Percentiles rank a stretch among this genome's conserved stretches.
These are phyloP conservation scores for Nomada fabriciana DNA, from an alignment of 2,888 invertebrate species.

Conservation along the genomic window DNA sequence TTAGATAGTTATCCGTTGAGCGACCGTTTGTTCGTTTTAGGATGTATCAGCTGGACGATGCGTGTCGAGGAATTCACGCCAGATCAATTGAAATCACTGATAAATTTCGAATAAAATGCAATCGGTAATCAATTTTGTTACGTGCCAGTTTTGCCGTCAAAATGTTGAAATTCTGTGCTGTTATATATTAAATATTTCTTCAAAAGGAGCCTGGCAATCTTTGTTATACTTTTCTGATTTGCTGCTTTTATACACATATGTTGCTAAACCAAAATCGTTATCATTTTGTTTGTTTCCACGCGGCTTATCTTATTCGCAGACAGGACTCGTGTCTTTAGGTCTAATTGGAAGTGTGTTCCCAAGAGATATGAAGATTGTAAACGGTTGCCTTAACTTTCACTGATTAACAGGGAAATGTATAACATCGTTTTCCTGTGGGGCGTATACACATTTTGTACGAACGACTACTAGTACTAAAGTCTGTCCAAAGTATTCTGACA, in stretches of 20 bases:
- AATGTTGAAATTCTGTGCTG: not conserved
- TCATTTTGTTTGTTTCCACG: not conserved
- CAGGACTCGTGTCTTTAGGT: too few species aligned
- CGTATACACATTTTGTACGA: too few species aligned
- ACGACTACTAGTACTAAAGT: too few species aligned
- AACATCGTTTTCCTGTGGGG: too few species aligned
- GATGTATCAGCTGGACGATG: not conserved
- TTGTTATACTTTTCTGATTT: too few species aligned
- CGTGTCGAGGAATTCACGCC: not conserved
- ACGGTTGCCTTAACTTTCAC: too few species aligned
- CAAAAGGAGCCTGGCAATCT: too few species aligned
- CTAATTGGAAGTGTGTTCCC: not conserved
- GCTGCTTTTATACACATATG: not conserved
- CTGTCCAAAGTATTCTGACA: not conserved
- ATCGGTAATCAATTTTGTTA: too few species aligned
- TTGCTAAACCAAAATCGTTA: not conserved
- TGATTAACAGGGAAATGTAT: not conserved
- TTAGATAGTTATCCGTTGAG: constrained; percentile 20
- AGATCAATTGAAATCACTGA: too few species aligned
- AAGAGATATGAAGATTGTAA: not conserved
- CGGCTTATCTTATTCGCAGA: not conserved
- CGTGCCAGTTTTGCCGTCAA: too few species aligned
- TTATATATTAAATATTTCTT: not conserved
- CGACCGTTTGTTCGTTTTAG: not conserved
- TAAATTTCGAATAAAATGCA: too few species aligned